phyloP scores from a whole-genome alignment of 2,113 vertebrate species.

The Puntigrus tetrazona region DNA sequence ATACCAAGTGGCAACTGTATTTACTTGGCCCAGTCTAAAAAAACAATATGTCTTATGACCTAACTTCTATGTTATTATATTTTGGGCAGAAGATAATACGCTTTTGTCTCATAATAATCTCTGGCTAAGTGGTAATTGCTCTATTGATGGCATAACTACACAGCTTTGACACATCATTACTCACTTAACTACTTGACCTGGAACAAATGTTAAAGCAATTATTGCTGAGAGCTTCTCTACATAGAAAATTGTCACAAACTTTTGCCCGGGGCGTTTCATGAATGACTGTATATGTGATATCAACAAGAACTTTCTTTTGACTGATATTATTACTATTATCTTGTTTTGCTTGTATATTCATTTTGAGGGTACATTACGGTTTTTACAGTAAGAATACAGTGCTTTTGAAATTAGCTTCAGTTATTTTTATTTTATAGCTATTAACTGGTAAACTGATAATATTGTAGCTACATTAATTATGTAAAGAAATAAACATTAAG shows the following conservation, averaged over 20 bases:
- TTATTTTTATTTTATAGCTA: neutral
- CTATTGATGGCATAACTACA: slow-evolving; percentile 87
- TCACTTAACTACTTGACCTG: slow-evolving; percentile 92
- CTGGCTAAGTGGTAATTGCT: slow-evolving; percentile 88
- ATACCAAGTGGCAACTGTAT: slow-evolving; percentile 9
- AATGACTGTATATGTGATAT: slow-evolving; percentile 15
- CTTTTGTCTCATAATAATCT: slow-evolving; percentile 85
- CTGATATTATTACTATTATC: neutral
- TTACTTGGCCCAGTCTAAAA: slow-evolving; percentile 41
- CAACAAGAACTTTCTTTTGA: neutral
- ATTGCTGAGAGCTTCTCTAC: slow-evolving; percentile 84
- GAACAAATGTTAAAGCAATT: slow-evolving; percentile 94
- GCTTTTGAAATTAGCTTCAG: neutral
- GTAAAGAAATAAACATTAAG: neutral
- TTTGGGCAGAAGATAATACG: slow-evolving; percentile 81
- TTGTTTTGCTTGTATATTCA: neutral
- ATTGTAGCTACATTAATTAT: neutral
- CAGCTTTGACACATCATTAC: slow-evolving; percentile 90
- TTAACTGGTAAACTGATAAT: neutral
- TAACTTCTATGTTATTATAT: slow-evolving; percentile 78
- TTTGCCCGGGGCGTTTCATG: slow-evolving; percentile 73
- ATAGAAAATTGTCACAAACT: slow-evolving; percentile 84
- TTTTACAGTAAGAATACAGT: neutral
- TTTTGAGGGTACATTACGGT: neutral
- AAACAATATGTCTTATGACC: slow-evolving; percentile 65